Conservation (phyloP, 2,888 invertebrate genomes). For the Fragum fragum region DNA sequence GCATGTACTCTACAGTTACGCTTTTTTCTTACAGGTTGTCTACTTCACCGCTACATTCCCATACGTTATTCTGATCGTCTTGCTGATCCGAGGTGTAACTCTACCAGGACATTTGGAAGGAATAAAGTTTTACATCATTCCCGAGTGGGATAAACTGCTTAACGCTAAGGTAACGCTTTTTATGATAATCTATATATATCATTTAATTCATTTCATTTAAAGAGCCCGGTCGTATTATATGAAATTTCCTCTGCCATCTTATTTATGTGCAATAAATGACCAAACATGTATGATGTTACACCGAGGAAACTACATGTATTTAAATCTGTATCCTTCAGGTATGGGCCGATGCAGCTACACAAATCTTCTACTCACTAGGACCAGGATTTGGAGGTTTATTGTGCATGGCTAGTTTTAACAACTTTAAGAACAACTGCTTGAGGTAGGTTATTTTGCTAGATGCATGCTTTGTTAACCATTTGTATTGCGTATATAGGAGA, state of each 20-base stretch:
- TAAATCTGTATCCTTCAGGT: constrained; percentile 83
- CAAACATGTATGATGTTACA: no score
- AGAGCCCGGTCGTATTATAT: no score
- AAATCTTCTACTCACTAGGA: constrained; percentile 87
- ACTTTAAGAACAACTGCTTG: constrained; percentile 79
- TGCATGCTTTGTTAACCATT: no score
- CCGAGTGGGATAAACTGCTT: constrained; percentile 77
- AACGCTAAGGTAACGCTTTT: constrained; percentile 81
- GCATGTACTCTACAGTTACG: no score
- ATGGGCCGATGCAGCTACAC: constrained; percentile 87
- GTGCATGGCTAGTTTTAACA: constrained; percentile 83
- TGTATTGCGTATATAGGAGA: no score
- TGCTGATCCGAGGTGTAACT: constrained; percentile 81
- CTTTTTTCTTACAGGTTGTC: constrained; percentile 76
- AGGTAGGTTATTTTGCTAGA: constrained; percentile 72
- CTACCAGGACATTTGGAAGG: constrained; percentile 81
- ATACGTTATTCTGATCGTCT: constrained; percentile 80
- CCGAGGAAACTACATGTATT: no score
- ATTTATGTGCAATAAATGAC: no score
- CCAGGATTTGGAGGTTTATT: constrained; percentile 84
- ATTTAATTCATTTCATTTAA: no score
- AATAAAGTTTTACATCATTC: constrained; percentile 83
- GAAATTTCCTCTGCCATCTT: no score
- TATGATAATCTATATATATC: no score
- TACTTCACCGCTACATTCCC: constrained; percentile 85